Percentiles rank a stretch among this genome's conserved stretches.
Conservation (phyloP, 2,113 vertebrate species). For the Beaufortia kweichowensis region DNA sequence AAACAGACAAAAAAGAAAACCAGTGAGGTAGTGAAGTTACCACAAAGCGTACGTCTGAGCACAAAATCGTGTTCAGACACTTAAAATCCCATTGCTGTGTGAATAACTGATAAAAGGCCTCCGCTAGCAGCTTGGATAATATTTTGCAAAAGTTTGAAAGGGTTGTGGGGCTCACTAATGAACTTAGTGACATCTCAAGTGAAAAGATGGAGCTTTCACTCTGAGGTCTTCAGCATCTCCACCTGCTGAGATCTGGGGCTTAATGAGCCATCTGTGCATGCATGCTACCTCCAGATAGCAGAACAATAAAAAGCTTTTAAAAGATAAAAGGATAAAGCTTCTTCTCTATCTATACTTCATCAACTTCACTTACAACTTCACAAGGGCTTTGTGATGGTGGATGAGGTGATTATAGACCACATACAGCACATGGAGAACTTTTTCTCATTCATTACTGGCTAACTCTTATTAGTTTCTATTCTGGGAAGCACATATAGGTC, state of each 20-base stretch:
- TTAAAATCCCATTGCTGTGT: slow-evolving; percentile 19
- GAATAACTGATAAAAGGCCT: slow-evolving; percentile 19
- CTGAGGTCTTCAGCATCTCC: slow-evolving; percentile 62
- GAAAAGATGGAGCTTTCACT: slow-evolving; percentile 18
- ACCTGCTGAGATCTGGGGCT: slow-evolving; percentile 70
- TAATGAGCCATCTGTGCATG: slow-evolving; percentile 71
- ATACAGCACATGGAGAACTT: neutral
- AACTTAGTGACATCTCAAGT: slow-evolving; percentile 33
- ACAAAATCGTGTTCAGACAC: slow-evolving; percentile 5
- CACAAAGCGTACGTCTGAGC: neutral
- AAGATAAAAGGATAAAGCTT: slow-evolving; percentile 14
- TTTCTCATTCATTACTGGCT: neutral
- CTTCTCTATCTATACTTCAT: slow-evolving; percentile 20
- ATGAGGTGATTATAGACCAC: slow-evolving; percentile 14
- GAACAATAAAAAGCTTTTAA: slow-evolving; percentile 6
- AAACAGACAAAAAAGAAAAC: slow-evolving; percentile 25
- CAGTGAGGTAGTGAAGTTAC: neutral
- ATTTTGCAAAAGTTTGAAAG: slow-evolving; percentile 9
- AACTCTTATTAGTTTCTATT: slow-evolving; percentile 22
- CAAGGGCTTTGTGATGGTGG: slow-evolving; percentile 1
- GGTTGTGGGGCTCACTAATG: slow-evolving; percentile 37
- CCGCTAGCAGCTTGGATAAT: neutral
- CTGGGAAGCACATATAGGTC: slow-evolving; percentile 1
- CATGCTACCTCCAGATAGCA: slow-evolving; percentile 48
- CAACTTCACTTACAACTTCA: neutral